Evolutionary conservation across 2,888 invertebrate species (phyloP).

Genomic region (Lasioglossum marginatum): DNA sequence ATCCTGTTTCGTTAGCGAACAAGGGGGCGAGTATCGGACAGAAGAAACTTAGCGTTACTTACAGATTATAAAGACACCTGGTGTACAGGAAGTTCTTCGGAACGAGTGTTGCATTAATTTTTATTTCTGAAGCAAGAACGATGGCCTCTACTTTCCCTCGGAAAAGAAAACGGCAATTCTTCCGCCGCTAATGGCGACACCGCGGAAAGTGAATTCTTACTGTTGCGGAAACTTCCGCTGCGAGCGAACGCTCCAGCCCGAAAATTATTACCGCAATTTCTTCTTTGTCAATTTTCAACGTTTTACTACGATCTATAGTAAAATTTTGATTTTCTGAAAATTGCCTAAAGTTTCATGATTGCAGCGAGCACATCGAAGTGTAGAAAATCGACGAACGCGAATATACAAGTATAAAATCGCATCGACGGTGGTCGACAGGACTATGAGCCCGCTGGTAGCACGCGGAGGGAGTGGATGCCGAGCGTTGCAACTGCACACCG

Average conservation of each 20-base stretch:
- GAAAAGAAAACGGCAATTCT: constrained; percentile 15
- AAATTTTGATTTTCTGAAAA: background rate
- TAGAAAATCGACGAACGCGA: background rate
- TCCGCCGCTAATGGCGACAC: background rate
- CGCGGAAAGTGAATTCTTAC: background rate
- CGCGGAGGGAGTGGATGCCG: background rate
- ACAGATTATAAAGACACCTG: constrained; percentile 37
- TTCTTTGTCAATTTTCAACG: background rate
- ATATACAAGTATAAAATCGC: background rate
- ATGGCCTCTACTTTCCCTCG: background rate
- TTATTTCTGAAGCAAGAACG: constrained; percentile 15
- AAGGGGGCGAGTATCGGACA: background rate
- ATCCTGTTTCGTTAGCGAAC: constrained; percentile 3
- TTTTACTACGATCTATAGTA: background rate
- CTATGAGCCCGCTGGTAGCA: background rate
- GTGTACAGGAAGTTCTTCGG: constrained; percentile 17
- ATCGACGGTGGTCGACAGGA: background rate
- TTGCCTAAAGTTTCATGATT: background rate
- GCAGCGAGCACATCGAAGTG: background rate
- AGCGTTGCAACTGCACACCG: background rate
- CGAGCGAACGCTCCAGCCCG: background rate
- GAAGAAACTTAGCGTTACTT: constrained; percentile 28
- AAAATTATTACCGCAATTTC: background rate
- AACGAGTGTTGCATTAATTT: constrained; percentile 23
- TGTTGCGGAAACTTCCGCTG: background rate